Conservation (phyloP, 2,797 vertebrate species). For the Arremon brunneinucha region DNA sequence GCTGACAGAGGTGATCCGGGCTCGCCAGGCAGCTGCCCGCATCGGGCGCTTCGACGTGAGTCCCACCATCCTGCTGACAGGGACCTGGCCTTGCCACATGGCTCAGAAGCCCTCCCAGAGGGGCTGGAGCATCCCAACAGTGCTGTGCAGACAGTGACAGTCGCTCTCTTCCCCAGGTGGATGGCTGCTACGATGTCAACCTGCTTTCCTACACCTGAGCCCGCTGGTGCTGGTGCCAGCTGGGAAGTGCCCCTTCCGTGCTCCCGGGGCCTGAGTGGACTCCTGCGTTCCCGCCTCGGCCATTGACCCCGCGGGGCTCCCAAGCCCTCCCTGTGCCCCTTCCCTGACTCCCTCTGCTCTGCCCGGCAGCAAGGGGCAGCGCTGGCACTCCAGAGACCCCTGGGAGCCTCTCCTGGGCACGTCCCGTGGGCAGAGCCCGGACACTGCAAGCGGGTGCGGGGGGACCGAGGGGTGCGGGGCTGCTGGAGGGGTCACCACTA, state of each 20-base stretch:
- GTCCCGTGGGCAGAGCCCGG: background rate
- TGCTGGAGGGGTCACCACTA: background rate
- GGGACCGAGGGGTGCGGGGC: background rate
- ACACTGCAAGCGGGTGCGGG: background rate
- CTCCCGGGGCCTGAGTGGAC: background rate
- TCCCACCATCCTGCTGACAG: background rate
- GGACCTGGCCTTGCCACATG: fast-evolving
- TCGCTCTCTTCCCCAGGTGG: conserved; percentile 80
- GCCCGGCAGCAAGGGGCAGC: background rate
- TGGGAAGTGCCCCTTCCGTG: background rate
- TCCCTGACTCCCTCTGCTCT: background rate
- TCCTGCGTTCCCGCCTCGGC: background rate
- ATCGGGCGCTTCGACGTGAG: conserved; percentile 95
- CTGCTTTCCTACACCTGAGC: conserved; percentile 86
- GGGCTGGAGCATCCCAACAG: background rate
- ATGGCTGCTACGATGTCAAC: conserved; percentile 92
- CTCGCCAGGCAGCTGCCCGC: conserved; percentile 83
- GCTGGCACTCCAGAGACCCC: background rate
- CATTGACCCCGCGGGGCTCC: fast-evolving
- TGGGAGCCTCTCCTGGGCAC: background rate
- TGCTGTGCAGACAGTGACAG: background rate
- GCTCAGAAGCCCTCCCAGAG: background rate
- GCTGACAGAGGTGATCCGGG: conserved; percentile 91
- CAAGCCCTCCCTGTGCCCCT: background rate
- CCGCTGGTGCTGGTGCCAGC: fast-evolving